These are phyloP conservation scores for Thaleichthys pacificus DNA, from an alignment of 2,797 vertebrate genomes.

Conservation along the genomic window DNA sequence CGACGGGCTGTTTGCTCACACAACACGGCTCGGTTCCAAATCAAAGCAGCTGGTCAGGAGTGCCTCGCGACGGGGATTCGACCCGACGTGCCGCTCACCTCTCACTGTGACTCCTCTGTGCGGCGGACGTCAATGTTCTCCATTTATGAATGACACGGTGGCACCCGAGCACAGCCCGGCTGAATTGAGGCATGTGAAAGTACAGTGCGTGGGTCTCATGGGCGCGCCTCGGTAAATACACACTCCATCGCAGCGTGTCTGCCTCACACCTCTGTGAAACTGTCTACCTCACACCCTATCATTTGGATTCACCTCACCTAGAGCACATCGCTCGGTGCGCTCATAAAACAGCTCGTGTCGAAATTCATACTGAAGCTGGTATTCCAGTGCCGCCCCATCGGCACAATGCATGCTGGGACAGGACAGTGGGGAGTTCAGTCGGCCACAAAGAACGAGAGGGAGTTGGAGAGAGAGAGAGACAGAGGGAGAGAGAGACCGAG, in stretches of 20 bases:
- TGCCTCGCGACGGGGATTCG: neutral
- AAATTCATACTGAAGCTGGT: constrained; percentile 36
- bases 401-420: constrained; percentile 32
- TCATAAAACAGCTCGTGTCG: too few species aligned
- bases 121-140: neutral
- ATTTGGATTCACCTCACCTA: constrained; percentile 53
- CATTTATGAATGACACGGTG: neutral
- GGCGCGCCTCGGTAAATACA: neutral
- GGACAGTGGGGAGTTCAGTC: neutral
- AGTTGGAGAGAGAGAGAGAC: neutral
- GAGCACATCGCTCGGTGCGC: constrained; percentile 6
- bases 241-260: neutral
- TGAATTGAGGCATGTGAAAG: neutral
- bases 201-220: constrained; percentile 6
- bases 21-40: neutral
- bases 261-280: neutral
- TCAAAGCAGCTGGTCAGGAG: neutral
- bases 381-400: constrained; percentile 36
- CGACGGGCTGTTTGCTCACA: neutral
- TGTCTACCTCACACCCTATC: constrained; percentile 39
- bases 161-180: neutral
- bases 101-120: neutral
- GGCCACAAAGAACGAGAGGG: neutral
- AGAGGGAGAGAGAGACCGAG: neutral
- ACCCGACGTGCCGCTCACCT: neutral